phyloP scores from a whole-genome alignment of 2,888 invertebrate genomes.

The Archips crataeganus region DNA sequence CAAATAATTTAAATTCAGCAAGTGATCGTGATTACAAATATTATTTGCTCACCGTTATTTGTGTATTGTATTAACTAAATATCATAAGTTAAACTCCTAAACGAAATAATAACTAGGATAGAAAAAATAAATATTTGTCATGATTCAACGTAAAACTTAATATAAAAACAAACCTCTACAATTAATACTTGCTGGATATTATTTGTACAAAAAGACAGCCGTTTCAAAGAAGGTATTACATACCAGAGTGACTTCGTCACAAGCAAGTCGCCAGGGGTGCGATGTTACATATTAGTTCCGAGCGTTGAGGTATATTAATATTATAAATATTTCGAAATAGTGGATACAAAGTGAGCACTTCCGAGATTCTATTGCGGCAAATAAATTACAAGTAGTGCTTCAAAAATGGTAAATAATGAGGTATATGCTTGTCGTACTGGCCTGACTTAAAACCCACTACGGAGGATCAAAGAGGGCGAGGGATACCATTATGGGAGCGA shows the following conservation, averaged over 20 bases:
- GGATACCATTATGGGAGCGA: conserved; percentile 10
- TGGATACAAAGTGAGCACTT: conserved; percentile 34
- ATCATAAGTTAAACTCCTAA: conserved; percentile 42
- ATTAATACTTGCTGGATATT: conserved; percentile 73
- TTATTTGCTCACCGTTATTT: conserved; percentile 63
- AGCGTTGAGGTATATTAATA: conserved; percentile 22
- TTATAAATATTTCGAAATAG: conserved; percentile 24
- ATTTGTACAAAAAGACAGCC: conserved; percentile 79
- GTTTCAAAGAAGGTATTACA: conserved; percentile 63
- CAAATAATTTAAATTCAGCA: conserved; percentile 36
- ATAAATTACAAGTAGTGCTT: conserved; percentile 24
- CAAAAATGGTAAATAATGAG: conserved; percentile 35
- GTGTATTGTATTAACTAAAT: conserved; percentile 45
- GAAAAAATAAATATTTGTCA: conserved; percentile 81
- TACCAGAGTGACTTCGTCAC: conserved; percentile 63
- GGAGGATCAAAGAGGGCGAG: conserved; percentile 15
- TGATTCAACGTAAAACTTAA: conserved; percentile 76
- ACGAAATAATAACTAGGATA: conserved; percentile 50
- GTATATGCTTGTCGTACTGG: conserved; percentile 41
- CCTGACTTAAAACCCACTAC: conserved; percentile 24
- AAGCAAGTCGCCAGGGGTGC: conserved; percentile 41
- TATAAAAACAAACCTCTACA: conserved; percentile 64
- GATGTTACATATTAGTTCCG: background rate
- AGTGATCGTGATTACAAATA: conserved; percentile 51
- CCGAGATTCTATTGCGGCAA: conserved; percentile 36